phyloP scores from a whole-genome alignment of 2,113 vertebrate genomes.

The Peromyscus californicus region DNA sequence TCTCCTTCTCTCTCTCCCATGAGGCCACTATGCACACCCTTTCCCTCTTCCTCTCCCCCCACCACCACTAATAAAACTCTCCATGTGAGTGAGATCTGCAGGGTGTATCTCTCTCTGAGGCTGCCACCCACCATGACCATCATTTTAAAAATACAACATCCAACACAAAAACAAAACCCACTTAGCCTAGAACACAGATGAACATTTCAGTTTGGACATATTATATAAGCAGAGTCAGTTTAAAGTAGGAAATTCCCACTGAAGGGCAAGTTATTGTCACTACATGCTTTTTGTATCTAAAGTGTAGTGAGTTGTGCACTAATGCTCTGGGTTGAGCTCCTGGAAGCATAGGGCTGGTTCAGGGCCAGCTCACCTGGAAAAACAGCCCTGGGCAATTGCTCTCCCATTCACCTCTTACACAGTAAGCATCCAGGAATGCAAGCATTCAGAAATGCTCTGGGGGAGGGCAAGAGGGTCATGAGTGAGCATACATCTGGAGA shows the following conservation, averaged over 20 bases:
- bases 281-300: neutral
- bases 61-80: no score
- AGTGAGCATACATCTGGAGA: slow-evolving; percentile 48
- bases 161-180: neutral
- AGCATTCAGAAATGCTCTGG: slow-evolving; percentile 56
- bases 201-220: neutral
- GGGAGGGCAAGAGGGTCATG: neutral
- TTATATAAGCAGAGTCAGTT: slow-evolving; percentile 40
- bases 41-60: no score
- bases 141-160: neutral
- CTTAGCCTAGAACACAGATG: slow-evolving; percentile 9
- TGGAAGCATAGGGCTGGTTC: neutral
- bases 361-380: slow-evolving; percentile 38
- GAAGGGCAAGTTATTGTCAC: neutral
- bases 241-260: slow-evolving; percentile 32
- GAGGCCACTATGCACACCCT: no score
- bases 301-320: neutral
- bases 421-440: neutral
- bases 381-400: slow-evolving; percentile 55
- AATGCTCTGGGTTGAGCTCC: neutral
- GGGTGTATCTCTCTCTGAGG: no score
- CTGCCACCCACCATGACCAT: no score
- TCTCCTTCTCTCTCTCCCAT: no score
- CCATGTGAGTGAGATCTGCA: no score
- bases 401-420: neutral